Evolutionary conservation across 2,113 vertebrate species (phyloP).

Genomic region (Marmota monax): DNA sequence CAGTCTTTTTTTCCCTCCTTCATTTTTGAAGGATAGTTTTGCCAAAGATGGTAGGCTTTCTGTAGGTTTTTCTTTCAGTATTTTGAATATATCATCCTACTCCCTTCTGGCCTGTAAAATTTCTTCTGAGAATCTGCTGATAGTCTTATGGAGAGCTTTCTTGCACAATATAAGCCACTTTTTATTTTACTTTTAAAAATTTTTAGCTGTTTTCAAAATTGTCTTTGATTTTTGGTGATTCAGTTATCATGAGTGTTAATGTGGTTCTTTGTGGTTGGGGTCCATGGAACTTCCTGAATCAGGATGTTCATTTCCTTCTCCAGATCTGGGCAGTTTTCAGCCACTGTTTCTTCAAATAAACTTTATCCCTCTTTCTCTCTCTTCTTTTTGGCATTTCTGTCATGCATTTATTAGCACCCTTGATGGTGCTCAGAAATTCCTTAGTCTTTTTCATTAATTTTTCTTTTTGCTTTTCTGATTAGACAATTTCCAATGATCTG

Average conservation of each 20-base stretch:
- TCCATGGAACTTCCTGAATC: background rate
- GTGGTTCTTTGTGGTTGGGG: background rate
- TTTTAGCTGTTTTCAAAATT: background rate
- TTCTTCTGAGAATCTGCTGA: background rate
- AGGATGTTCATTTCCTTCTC: background rate
- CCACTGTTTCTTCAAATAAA: background rate
- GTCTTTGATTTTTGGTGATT: background rate
- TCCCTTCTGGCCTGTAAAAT: background rate
- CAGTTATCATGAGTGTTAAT: background rate
- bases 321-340: background rate
- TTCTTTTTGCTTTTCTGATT: background rate
- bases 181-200: background rate
- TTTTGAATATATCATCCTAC: background rate
- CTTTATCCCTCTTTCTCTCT: background rate
- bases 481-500: background rate
- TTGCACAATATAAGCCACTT: background rate
- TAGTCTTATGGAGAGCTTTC: background rate
- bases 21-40: background rate
- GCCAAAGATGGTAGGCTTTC: background rate
- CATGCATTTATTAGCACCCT: background rate
- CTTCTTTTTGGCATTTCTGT: background rate
- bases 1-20: background rate
- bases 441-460: background rate
- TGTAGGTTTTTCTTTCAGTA: background rate
- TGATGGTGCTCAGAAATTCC: background rate